These are phyloP conservation scores for Etheostoma perlongum DNA, from an alignment of 2,797 vertebrate genomes.

Conservation along the genomic window DNA sequence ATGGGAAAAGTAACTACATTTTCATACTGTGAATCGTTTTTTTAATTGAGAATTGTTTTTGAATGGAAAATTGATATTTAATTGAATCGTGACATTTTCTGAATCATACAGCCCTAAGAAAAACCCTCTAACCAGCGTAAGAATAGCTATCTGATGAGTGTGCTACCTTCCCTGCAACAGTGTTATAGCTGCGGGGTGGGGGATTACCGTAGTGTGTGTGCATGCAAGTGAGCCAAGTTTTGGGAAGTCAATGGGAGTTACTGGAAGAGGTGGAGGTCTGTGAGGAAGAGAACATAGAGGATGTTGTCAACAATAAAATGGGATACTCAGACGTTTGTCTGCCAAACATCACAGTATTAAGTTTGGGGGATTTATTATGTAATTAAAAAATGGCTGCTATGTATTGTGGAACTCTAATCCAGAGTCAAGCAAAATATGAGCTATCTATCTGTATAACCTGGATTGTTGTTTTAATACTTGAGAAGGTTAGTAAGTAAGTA, in stretches of 20 bases:
- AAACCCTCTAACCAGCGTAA: neutral
- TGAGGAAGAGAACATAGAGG: neutral
- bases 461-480: neutral
- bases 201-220: too few species aligned
- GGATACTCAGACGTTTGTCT: too few species aligned
- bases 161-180: neutral
- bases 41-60: too few species aligned
- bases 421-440: too few species aligned
- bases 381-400: neutral
- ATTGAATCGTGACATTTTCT: too few species aligned
- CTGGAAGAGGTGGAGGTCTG: neutral
- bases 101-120: too few species aligned
- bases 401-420: neutral
- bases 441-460: too few species aligned
- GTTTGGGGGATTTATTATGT: neutral
- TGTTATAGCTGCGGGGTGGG: too few species aligned
- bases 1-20: too few species aligned
- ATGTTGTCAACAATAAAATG: neutral
- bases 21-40: too few species aligned
- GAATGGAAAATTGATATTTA: too few species aligned
- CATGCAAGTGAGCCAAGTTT: neutral
- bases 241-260: neutral
- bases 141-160: neutral
- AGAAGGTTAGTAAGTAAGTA: neutral
- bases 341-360: neutral